A percentile compares a stretch with the other conserved stretches of the same genome.
Conservation (phyloP, 30 jellyfish, hydroid and myxozoan species). For the Turritopsis rubra region DNA sequence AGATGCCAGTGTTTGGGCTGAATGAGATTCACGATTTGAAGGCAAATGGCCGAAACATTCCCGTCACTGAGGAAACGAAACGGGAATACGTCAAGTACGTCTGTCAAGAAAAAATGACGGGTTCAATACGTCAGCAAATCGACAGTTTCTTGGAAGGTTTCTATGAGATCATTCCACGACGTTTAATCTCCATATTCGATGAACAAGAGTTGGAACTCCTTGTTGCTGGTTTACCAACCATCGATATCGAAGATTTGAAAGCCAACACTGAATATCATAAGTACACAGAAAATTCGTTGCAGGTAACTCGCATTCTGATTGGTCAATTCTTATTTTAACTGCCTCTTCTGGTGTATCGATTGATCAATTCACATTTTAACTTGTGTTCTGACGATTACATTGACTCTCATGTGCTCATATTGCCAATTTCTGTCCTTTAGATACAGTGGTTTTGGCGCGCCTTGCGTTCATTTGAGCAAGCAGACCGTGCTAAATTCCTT, state of each 20-base stretch:
- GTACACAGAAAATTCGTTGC: conserved; percentile 78
- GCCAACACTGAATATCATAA: conserved; percentile 89
- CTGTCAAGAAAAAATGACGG: conserved; percentile 96
- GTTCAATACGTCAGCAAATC: conserved; percentile 87
- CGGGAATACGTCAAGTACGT: conserved; percentile 91
- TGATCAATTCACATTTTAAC: background rate
- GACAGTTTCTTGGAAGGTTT: conserved; percentile 93
- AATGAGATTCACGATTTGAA: conserved; percentile 92
- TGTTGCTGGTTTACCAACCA: conserved; percentile 94
- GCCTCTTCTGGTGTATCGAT: background rate
- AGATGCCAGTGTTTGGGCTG: conserved; percentile 96
- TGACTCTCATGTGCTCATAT: background rate
- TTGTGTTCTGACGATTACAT: background rate
- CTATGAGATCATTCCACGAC: conserved; percentile 88
- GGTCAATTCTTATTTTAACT: too few species aligned
- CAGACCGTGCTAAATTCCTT: conserved; percentile 96
- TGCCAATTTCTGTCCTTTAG: conserved; percentile 15
- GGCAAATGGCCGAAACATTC: conserved; percentile 87
- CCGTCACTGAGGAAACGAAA: conserved; percentile 81
- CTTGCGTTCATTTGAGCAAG: conserved; percentile 95
- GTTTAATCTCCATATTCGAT: conserved; percentile 86
- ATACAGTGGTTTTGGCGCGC: conserved; percentile 99
- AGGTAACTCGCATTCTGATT: conserved; percentile 47
- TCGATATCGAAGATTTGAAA: conserved; percentile 88
- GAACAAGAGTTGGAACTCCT: conserved; percentile 92